Base-by-base conservation (phyloP, 1,140 invertebrate species). In the Cephus cinctus region DNA sequence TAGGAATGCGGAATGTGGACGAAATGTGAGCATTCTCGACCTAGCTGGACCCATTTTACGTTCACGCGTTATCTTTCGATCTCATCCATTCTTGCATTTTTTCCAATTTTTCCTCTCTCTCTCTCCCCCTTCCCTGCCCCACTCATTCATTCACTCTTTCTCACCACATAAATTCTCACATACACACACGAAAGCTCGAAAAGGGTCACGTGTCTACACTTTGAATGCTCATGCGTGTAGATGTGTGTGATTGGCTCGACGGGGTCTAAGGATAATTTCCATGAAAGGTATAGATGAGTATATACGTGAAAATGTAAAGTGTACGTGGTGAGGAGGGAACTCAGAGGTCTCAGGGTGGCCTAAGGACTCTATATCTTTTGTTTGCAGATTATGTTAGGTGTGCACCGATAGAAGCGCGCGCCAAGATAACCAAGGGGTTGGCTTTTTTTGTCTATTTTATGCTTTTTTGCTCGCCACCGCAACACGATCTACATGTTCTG, bases 401-500 rank as follows among this genome's bases (percentile, higher is more conserved):
- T 40, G 38, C 38, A 40, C 38, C 38, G 20, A 19, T 4, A 40
- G 22, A 23, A 23, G 38, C 18, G 40, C 20, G 19, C 20, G 40
- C 40, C 20, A 21, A 22, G 25, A 41, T 41, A 41, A 23, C 5
- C 20, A 14, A 42, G 4, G 40, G 15, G 15, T 25, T 42, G 40
- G 15, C 27, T 27, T n/a, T 50, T 42, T 38, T 43, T 60, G 42
- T 57, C 47, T 53, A 43, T 52, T 56, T 55, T 52, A 48, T 52
- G 49, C 49, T 46, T 54, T 56, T 59, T 65, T 63, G 63, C 64
- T 68, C 65, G 65, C 63, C 57, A 62, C 63, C 68, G 47, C 51
- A 56, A 57, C 52, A 56, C 45, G 58, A 42, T 85, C 88, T 93
- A 97, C 92, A 97, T 96, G 80, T 96, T 97, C 83, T 98, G 94